A percentile compares a stretch with the other conserved stretches of the same genome.
These are phyloP conservation scores for Crocuta crocuta DNA, from an alignment of 2,113 vertebrate species.

Conservation along the genomic window DNA sequence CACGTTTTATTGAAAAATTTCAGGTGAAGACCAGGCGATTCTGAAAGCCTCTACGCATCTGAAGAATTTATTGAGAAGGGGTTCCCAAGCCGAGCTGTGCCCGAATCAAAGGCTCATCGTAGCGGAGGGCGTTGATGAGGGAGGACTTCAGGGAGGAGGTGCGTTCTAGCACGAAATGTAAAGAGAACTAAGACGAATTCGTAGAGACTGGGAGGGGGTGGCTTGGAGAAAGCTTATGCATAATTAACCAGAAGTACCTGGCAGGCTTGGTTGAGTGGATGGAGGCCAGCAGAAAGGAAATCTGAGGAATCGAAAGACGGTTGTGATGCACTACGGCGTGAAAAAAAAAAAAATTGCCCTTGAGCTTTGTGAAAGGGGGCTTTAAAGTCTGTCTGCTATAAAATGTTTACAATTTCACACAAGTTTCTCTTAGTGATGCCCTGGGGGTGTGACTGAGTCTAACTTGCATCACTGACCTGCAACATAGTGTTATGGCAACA, in stretches of 20 bases:
- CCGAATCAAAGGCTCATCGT: neutral
- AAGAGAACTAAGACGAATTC: neutral
- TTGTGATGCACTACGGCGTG: neutral
- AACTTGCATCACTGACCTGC: neutral
- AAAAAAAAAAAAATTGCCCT: neutral
- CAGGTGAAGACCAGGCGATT: neutral
- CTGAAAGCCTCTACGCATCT: neutral
- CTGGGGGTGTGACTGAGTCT: neutral
- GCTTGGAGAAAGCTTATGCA: constrained; percentile 10
- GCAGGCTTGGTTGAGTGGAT: neutral
- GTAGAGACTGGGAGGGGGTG: neutral
- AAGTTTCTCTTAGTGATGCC: neutral
- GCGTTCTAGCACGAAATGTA: neutral
- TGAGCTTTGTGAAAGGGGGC: neutral
- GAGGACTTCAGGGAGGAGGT: neutral
- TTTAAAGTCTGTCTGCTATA: neutral
- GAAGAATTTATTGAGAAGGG: neutral
- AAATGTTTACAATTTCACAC: neutral
- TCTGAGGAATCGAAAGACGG: neutral
- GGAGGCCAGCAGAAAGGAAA: neutral
- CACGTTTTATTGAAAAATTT: neutral
- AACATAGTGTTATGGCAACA: neutral
- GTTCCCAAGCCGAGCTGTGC: constrained; percentile 1
- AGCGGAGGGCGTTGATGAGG: neutral
- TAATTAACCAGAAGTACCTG: constrained; percentile 66